Evolutionary conservation across 2,888 invertebrate species (phyloP), one percentile per base, ranked within the genome.

Genomic region (Gortyna flavago): DNA sequence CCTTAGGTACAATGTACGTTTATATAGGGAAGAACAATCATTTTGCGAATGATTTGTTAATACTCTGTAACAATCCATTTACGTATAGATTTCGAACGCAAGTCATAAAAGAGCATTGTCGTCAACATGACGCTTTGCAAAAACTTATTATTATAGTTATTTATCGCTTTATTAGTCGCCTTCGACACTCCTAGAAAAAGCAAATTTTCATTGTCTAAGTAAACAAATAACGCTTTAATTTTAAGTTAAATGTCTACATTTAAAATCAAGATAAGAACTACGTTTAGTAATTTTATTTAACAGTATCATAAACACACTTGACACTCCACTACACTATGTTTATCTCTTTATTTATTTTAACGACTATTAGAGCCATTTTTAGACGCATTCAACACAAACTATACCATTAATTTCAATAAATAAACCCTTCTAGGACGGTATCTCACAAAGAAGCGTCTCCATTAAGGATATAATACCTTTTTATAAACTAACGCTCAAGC

Each of bases 361-460:
- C 57, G 80, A 77, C 57, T 44, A 32, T 59, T 25, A 0, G 8
- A 35, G 29, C 51, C 51, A 29, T 44, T 59, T 83, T 81, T 41
- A 77, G 77, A 64, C 5, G 59, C 66, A 54, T 54, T 62, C 64
- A 51, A 69, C 25, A 62, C 44, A 35, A 54, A 73, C 65, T 69
- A 68, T 57, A 38, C 18, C 41, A 68, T 35, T 21, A 7, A 72
- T 85, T 68, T 73, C 54, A 85, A 78, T 85, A 80, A 81, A 81
- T 71, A 71, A 79, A 68, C 73, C 32, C 25, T 64, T 66, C 29
- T 38, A 13, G 9, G 44, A 18, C 44, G 44, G 85, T 64, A 75
- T 68, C 25, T 79, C 67, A 74, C 75, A 67, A 41, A 59, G 64
- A 64, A 68, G n/a, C 66, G 62, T 51, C 62, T 72, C 44, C 57